Evolutionary conservation across 2,113 vertebrate genomes (phyloP).

Genomic region (Jaculus jaculus): DNA sequence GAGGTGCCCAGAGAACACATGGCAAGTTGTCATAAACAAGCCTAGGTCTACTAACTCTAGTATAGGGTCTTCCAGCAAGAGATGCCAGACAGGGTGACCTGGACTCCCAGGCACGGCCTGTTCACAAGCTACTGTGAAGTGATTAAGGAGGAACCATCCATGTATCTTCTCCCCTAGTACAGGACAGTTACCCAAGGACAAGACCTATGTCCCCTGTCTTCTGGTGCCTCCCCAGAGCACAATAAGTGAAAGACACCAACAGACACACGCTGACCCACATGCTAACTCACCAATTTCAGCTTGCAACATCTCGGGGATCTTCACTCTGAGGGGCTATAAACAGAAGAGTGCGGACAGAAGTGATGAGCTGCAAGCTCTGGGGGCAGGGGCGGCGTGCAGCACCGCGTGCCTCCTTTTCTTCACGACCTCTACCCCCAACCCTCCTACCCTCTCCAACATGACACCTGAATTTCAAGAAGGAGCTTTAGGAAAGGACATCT

Average conservation of each 20-base stretch:
- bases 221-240: not conserved
- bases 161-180: no score
- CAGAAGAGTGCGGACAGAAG: not conserved
- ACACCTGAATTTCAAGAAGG: not conserved
- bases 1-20: not conserved
- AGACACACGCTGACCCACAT: not conserved
- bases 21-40: not conserved
- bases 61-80: not conserved
- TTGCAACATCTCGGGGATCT: slow-evolving; percentile 89
- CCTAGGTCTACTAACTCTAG: not conserved
- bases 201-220: not conserved
- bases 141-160: not conserved
- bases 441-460: not conserved
- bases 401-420: no score
- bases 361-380: not conserved
- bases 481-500: not conserved
- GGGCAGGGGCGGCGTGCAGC: not conserved
- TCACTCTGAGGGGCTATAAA: slow-evolving; percentile 91
- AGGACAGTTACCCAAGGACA: not conserved
- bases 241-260: not conserved
- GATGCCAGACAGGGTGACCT: not conserved
- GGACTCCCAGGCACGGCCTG: not conserved
- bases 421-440: not conserved
- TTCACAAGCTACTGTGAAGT: not conserved
- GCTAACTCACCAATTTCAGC: slow-evolving; percentile 90